Conservation (phyloP, 2,888 invertebrate genomes). For the Parochlus steinenii region DNA sequence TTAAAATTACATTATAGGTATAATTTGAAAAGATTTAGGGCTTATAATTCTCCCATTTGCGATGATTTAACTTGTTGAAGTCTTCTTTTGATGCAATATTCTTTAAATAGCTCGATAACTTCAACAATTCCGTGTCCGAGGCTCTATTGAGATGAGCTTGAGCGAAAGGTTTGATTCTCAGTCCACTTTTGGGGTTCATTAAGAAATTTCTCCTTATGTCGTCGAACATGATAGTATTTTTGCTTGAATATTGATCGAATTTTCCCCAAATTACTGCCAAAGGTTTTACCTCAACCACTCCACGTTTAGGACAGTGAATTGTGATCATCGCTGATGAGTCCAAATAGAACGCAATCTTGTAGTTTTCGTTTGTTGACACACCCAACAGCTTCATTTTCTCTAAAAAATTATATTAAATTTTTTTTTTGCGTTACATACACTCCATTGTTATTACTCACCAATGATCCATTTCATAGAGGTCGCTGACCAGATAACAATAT, state of each 20-base stretch:
- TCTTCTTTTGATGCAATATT: conserved; percentile 69
- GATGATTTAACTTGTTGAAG: conserved; percentile 71
- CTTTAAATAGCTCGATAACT: conserved; percentile 63
- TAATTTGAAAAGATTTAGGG: conserved; percentile 19
- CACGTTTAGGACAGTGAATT: conserved; percentile 77
- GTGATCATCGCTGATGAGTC: conserved; percentile 92
- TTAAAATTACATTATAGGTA: too few species aligned
- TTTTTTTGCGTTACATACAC: too few species aligned
- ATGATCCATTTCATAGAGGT: conserved; percentile 98
- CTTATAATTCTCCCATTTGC: conserved; percentile 75
- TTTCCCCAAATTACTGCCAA: conserved; percentile 95
- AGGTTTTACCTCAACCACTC: conserved; percentile 88
- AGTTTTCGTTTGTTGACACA: conserved; percentile 62
- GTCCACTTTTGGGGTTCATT: conserved; percentile 91
- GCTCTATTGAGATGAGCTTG: conserved; percentile 79
- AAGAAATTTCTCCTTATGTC: conserved; percentile 90
- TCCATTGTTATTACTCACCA: too few species aligned
- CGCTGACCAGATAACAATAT: conserved; percentile 97
- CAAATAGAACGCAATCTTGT: conserved; percentile 83
- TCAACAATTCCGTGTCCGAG: conserved; percentile 66
- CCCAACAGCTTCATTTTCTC: conserved; percentile 91
- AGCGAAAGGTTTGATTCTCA: conserved; percentile 77
- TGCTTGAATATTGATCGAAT: conserved; percentile 68
- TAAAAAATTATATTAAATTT: too few species aligned
- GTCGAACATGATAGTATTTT: conserved; percentile 97